These are phyloP conservation scores for Pinctada fucata DNA, from an alignment of 2,888 invertebrate genomes.

Conservation along the genomic window DNA sequence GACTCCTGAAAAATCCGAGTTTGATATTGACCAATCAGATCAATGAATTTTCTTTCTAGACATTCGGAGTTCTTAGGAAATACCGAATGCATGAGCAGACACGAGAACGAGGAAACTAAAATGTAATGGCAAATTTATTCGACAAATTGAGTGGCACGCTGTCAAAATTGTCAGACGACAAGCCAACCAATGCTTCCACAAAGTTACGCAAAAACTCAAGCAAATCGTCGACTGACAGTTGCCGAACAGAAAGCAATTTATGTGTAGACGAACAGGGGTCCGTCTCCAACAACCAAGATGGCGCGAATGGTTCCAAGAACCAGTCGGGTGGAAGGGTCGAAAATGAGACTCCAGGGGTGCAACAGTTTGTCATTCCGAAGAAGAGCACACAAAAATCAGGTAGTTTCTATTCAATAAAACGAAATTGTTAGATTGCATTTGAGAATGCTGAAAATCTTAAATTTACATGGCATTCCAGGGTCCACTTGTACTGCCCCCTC, in stretches of 20 bases:
- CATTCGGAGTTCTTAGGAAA: neutral
- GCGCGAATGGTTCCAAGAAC: slow-evolving; percentile 44
- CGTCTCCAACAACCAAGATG: slow-evolving; percentile 39
- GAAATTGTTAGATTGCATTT: neutral
- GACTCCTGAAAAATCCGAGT: neutral
- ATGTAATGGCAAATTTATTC: slow-evolving; percentile 49
- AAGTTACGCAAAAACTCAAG: slow-evolving; percentile 37
- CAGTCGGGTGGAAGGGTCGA: slow-evolving; percentile 20
- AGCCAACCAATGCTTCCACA: slow-evolving; percentile 30
- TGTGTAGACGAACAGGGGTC: neutral
- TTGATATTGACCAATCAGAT: neutral
- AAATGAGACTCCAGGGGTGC: slow-evolving; percentile 6
- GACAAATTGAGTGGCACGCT: slow-evolving; percentile 37
- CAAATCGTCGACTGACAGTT: slow-evolving; percentile 14
- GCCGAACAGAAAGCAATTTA: neutral
- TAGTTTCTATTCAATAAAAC: slow-evolving; percentile 14
- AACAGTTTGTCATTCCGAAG: slow-evolving; percentile 46
- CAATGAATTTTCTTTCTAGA: neutral
- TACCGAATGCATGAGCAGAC: slow-evolving; percentile 13
- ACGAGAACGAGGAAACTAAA: slow-evolving; percentile 26
- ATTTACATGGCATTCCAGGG: too few relatives aligned
- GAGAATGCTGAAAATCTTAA: too few relatives aligned
- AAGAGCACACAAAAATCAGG: slow-evolving; percentile 40
- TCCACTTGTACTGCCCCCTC: neutral
- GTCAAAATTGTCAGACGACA: slow-evolving; percentile 22